A percentile compares a stretch with the other conserved stretches of the same genome.
Evolutionary conservation across 2,113 vertebrate species (phyloP).

Genomic region (Patagioenas fasciata): DNA sequence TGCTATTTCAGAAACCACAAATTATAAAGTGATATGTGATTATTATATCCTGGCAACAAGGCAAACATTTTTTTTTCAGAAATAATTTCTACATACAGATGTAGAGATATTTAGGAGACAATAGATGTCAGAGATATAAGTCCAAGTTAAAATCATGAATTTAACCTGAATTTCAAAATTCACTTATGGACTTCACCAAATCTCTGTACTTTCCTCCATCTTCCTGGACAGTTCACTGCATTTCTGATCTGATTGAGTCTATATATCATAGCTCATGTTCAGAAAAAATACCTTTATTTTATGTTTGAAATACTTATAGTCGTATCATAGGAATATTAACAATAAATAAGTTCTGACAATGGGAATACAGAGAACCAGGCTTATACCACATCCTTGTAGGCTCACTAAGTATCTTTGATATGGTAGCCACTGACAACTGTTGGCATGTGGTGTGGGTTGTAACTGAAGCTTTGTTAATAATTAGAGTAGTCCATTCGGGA

Average conservation of each 20-base stretch:
- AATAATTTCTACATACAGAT: neutral
- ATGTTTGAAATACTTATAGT: neutral
- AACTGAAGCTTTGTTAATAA: slow-evolving; percentile 44
- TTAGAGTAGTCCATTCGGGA: neutral
- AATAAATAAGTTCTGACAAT: neutral
- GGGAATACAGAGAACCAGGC: neutral
- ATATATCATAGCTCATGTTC: neutral
- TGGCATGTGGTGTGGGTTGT: neutral
- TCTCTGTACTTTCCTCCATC: neutral
- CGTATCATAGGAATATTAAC: neutral
- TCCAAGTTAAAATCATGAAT: neutral
- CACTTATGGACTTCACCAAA: neutral
- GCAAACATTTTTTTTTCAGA: neutral
- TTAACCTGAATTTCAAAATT: neutral
- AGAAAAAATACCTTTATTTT: neutral
- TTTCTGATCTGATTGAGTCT: neutral
- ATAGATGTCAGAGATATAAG: neutral
- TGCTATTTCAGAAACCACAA: neutral
- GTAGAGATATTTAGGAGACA: neutral
- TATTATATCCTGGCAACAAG: neutral
- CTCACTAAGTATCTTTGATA: neutral
- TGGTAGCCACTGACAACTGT: slow-evolving; percentile 14
- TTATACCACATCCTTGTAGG: neutral
- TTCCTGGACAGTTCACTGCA: neutral
- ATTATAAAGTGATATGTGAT: neutral